A percentile compares a stretch with the other conserved stretches of the same genome.
These are phyloP conservation scores for Agrenia bidenticulata DNA, from an alignment of 2,888 invertebrate genomes.

Conservation along the genomic window DNA sequence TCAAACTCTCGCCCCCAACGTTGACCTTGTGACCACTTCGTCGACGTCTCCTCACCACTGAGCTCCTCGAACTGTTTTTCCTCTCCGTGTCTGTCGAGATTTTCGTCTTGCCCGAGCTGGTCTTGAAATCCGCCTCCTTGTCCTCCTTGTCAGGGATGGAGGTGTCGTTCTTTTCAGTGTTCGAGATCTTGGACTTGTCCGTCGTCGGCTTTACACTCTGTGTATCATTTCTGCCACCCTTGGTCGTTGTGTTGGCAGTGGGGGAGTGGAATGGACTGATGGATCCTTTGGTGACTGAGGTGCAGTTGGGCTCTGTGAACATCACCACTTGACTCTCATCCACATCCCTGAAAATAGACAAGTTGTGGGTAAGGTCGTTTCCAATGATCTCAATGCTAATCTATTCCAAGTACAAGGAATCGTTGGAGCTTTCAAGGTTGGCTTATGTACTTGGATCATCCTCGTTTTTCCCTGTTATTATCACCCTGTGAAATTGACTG, in stretches of 20 bases:
- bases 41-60: background rate
- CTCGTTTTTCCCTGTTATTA: too few species aligned
- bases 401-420: too few species aligned
- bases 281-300: constrained; percentile 4
- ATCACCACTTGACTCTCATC: constrained; percentile 43
- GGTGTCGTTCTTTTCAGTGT: too few species aligned
- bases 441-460: too few species aligned
- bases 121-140: background rate
- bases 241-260: background rate
- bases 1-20: constrained; percentile 11
- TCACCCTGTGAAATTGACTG: too few species aligned
- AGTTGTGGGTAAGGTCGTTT: too few species aligned
- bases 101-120: constrained; percentile 1
- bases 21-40: background rate
- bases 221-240: too few species aligned
- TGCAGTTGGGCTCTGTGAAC: constrained; percentile 43
- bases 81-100: too few species aligned
- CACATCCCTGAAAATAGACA: constrained; percentile 21
- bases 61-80: too few species aligned
- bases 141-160: background rate
- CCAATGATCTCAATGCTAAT: too few species aligned
- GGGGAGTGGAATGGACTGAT: constrained; percentile 3
- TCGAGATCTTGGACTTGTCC: background rate
- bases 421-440: too few species aligned
- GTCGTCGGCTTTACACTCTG: background rate